Evolutionary conservation across 2,113 vertebrate species (phyloP).

Genomic region (Melospiza georgiana): DNA sequence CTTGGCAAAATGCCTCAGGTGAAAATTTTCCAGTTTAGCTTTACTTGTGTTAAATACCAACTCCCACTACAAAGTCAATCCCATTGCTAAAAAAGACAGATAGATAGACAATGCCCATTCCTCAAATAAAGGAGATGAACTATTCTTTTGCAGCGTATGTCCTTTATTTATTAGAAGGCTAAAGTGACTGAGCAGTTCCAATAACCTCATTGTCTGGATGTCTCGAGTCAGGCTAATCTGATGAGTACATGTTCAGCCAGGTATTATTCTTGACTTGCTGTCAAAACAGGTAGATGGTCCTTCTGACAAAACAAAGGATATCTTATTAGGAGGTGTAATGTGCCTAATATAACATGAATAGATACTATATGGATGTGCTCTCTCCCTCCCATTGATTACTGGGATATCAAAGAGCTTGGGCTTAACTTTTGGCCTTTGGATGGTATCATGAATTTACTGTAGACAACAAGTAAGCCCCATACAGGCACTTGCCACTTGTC

Average conservation of each 20-base stretch:
- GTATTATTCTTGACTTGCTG: not conserved
- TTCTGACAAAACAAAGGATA: not conserved
- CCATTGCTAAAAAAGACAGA: not conserved
- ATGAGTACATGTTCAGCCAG: not conserved
- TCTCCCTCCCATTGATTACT: not conserved
- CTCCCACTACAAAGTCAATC: not conserved
- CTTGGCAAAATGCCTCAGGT: not conserved
- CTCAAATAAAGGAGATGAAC: not conserved
- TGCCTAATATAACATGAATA: not conserved
- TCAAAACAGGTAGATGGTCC: not conserved
- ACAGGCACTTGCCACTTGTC: accelerated
- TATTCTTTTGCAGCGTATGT: not conserved
- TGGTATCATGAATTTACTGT: not conserved
- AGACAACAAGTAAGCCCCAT: not conserved
- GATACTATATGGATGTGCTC: not conserved
- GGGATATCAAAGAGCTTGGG: not conserved
- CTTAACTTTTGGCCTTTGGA: not conserved
- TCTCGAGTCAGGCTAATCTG: not conserved
- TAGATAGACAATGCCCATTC: not conserved
- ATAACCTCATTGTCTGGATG: not conserved
- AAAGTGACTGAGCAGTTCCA: not conserved
- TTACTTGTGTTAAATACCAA: not conserved
- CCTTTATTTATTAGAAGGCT: not conserved
- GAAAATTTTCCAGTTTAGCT: not conserved
- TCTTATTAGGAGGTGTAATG: not conserved